phyloP scores from a whole-genome alignment of 2,888 invertebrate species.

The Cinara cedri region DNA sequence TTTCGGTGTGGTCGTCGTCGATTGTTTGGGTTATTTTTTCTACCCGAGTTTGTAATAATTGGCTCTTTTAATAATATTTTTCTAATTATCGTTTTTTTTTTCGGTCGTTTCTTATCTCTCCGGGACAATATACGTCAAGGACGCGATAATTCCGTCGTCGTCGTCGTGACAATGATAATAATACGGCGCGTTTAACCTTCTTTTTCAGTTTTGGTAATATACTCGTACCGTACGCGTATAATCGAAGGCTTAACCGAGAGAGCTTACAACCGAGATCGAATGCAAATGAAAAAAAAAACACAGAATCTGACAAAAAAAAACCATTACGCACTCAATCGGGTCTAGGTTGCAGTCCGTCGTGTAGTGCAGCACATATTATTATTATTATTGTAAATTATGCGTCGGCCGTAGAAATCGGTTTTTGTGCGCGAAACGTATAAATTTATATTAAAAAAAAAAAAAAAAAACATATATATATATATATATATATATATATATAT shows the following conservation, averaged over 20 bases:
- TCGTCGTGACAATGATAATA: slow-evolving; percentile 9
- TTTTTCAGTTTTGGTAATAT: background rate
- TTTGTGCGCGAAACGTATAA: background rate
- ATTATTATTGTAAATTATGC: no score
- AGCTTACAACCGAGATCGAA: background rate
- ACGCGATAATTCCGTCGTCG: background rate
- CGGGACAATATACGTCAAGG: slow-evolving; percentile 20
- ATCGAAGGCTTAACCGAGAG: slow-evolving; percentile 26
- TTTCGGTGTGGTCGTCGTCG: no score
- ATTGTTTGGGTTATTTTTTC: no score
- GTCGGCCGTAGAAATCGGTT: slow-evolving; percentile 9
- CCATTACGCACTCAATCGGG: slow-evolving; percentile 6
- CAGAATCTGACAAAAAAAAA: background rate
- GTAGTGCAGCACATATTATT: no score
- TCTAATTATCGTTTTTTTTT: background rate
- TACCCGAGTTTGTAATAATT: no score
- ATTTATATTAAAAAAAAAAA: no score
- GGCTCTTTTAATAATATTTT: no score
- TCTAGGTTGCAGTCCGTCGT: slow-evolving; percentile 14
- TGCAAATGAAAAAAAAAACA: slow-evolving; percentile 4
- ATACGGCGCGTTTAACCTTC: slow-evolving; percentile 24
- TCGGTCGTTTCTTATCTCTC: background rate
- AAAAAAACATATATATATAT: no score
- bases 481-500: no score
- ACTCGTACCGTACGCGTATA: background rate